Percentiles rank a stretch among this genome's conserved stretches.
Conservation (phyloP, 2,113 vertebrate species). For the Dromiciops gliroides region DNA sequence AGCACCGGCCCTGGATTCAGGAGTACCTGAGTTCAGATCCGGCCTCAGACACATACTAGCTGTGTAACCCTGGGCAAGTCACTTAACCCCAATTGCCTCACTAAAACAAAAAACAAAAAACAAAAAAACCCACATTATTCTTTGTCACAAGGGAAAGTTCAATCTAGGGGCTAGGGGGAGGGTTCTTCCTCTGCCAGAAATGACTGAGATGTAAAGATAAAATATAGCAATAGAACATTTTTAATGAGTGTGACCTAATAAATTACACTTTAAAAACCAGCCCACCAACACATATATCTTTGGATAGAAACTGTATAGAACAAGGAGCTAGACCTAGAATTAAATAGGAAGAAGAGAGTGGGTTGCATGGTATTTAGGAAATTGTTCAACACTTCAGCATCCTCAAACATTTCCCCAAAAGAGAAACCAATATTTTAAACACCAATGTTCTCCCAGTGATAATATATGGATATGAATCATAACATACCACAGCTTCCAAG, state of each 20-base stretch:
- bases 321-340: neutral
- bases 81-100: no score
- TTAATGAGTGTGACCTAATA: neutral
- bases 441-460: neutral
- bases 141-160: neutral
- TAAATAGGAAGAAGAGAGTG: neutral
- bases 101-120: no score
- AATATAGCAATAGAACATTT: neutral
- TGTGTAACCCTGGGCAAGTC: no score
- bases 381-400: neutral
- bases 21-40: no score
- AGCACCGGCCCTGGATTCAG: no score
- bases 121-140: no score
- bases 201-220: neutral
- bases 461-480: neutral
- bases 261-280: neutral
- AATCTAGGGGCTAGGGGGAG: neutral
- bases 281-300: neutral
- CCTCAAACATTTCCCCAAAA: neutral
- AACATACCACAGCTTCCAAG: neutral
- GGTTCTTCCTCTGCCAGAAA: neutral
- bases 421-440: neutral
- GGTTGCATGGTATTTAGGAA: neutral
- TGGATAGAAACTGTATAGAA: neutral
- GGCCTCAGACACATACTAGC: no score